Evolutionary conservation across 1,140 invertebrate species (phyloP), one percentile per base, ranked within the genome.

Genomic region (Neodiprion pinetum): DNA sequence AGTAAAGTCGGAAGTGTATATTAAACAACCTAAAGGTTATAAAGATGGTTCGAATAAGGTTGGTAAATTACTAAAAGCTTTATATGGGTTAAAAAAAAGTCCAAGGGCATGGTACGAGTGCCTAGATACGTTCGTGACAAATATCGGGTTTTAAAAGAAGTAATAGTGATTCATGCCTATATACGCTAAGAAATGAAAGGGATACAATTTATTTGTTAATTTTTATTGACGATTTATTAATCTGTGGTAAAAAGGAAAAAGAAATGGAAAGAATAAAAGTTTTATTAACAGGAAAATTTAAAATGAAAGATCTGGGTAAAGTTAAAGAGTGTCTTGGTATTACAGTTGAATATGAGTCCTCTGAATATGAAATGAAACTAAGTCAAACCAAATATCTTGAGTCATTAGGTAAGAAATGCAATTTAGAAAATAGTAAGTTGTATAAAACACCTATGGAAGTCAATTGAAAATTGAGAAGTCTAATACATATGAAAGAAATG

Each of bases 21-120:
- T 88, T 78, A 53, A 84, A 53, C 81, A 86, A 76, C 83, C 86
- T 12, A 67, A 84, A 69, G 84, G 82, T 66, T 83, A 75, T 73
- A 50, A 74, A 14, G 72, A 76, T 72, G 61, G 50, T 67, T 70
- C 76, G 65, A 69, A 72, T 47, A 77, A 73, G 72, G 79, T 83
- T 14, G 80, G 77, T 72, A 74, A 72, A 74, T 71, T 82, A 47
- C 68, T 78, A 69, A 84, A 82, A 74, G 73, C 80, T 40, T 70
- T 86, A 0, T 85, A 85, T 75, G 83, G 83, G 9, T 71, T 85
- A 21, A 78, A 76, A 74, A 77, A 82, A 75, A 76, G 76, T 61
- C 77, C 78, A 17, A 49, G 80, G 28, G 12, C 47, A 21, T 84
- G 81, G 82, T 76, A 81, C 72, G 72, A 79, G n/a, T 76, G 75